These are phyloP conservation scores for Synanthedon andrenaeformis DNA, from an alignment of 2,888 invertebrate genomes.

Conservation along the genomic window DNA sequence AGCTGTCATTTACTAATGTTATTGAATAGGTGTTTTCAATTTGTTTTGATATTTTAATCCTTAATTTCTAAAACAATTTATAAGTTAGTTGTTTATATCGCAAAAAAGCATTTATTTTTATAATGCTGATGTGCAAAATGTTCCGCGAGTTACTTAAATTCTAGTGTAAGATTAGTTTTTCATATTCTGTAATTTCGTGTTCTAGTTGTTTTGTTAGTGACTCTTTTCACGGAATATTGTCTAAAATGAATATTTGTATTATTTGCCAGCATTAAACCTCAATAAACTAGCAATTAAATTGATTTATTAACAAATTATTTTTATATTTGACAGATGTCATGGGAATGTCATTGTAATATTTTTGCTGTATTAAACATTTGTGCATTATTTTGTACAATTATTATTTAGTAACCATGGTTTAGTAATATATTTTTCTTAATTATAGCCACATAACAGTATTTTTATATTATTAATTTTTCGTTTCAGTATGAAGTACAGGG, in stretches of 20 bases:
- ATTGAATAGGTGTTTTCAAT: slow-evolving; percentile 33
- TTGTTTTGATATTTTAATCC: slow-evolving; percentile 12
- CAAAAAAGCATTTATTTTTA: slow-evolving; percentile 14
- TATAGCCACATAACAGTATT: background rate
- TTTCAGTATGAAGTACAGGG: slow-evolving; percentile 57
- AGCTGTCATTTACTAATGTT: slow-evolving; percentile 61
- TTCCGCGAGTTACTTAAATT: slow-evolving; percentile 23
- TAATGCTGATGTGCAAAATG: slow-evolving; percentile 22
- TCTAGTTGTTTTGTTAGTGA: background rate
- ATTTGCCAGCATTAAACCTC: slow-evolving; percentile 6
- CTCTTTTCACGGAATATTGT: background rate
- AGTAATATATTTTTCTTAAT: background rate
- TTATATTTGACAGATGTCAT: slow-evolving; percentile 52
- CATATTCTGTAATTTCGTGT: slow-evolving; percentile 10
- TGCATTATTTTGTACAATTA: too few relatives aligned
- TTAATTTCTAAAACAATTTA: slow-evolving; percentile 12
- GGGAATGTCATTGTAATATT: slow-evolving; percentile 31
- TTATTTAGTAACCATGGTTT: too few relatives aligned
- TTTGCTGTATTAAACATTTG: too few relatives aligned
- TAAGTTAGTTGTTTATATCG: slow-evolving; percentile 18
- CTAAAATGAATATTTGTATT: slow-evolving; percentile 5
- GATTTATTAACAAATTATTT: slow-evolving; percentile 18
- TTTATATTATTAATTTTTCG: slow-evolving; percentile 2
- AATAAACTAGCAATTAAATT: slow-evolving; percentile 2
- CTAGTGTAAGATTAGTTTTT: slow-evolving; percentile 35